These are phyloP conservation scores for Ornithorhynchus anatinus DNA, from an alignment of 2,113 vertebrate species.

Conservation along the genomic window DNA sequence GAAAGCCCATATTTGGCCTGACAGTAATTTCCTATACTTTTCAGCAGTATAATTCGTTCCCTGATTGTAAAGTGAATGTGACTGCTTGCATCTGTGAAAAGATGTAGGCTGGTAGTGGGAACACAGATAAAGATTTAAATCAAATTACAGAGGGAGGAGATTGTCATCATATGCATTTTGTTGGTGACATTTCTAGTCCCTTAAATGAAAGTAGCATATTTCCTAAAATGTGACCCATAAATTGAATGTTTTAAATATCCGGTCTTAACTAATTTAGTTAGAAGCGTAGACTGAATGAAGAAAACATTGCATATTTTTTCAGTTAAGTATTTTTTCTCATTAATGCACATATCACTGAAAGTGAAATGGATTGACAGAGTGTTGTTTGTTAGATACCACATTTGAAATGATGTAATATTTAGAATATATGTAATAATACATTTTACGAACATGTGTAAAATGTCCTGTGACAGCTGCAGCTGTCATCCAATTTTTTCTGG, in stretches of 20 bases:
- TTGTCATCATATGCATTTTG: neutral
- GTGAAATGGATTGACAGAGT: neutral
- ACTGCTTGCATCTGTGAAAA: neutral
- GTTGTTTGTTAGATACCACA: neutral
- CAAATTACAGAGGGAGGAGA: neutral
- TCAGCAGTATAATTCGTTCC: neutral
- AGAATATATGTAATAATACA: neutral
- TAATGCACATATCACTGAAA: neutral
- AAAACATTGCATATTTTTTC: neutral
- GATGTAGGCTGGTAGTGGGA: neutral
- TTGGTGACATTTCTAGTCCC: neutral
- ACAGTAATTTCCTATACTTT: neutral
- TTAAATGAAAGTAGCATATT: neutral
- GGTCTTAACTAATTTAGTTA: neutral
- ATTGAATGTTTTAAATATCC: neutral
- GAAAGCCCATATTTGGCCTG: no score
- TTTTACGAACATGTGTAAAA: slow-evolving; percentile 12
- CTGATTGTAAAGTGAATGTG: neutral
- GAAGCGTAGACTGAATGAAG: neutral
- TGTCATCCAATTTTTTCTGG: slow-evolving; percentile 68
- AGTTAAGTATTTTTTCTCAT: neutral
- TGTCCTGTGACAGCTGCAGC: slow-evolving; percentile 64
- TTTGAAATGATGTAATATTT: neutral
- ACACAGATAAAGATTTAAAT: neutral
- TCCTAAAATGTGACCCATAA: neutral